Evolutionary conservation across 1,140 invertebrate species (phyloP).

Genomic region (Neomicropteryx cornuta): DNA sequence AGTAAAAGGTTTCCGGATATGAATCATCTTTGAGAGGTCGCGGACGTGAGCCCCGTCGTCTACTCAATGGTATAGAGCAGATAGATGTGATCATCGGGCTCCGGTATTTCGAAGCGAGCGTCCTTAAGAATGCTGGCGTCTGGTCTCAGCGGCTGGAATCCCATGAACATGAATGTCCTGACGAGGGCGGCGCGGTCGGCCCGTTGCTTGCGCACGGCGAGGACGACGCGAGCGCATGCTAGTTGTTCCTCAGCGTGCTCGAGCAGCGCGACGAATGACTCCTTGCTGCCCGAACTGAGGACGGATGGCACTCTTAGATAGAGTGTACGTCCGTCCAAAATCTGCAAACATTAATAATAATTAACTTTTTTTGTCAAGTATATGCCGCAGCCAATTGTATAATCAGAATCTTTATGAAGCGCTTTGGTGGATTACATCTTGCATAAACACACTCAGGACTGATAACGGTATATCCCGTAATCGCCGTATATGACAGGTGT

Average conservation of each 20-base stretch:
- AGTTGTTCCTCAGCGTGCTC: conserved; percentile 94
- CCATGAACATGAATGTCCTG: conserved; percentile 94
- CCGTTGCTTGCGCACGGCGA: conserved; percentile 74
- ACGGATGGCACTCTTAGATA: conserved; percentile 80
- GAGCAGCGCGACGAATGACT: conserved; percentile 83
- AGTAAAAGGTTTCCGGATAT: too few relatives aligned
- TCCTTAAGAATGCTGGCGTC: conserved; percentile 63
- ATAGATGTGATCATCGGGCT: conserved; percentile 58
- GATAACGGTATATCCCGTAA: too few relatives aligned
- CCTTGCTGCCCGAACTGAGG: conserved; percentile 79
- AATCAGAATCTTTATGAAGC: too few relatives aligned
- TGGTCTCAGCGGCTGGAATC: conserved; percentile 77
- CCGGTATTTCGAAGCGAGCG: conserved; percentile 44
- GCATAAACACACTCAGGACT: too few relatives aligned
- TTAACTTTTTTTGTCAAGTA: background rate
- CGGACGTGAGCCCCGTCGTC: too few relatives aligned
- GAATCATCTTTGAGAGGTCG: too few relatives aligned
- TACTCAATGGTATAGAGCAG: conserved; percentile 73
- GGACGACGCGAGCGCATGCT: conserved; percentile 53
- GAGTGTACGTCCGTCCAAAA: conserved; percentile 62
- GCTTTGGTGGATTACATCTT: background rate
- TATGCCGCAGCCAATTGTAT: background rate
- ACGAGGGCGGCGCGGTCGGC: conserved; percentile 74
- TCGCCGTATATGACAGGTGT: too few relatives aligned
- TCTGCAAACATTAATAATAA: too few relatives aligned